phyloP scores from a whole-genome alignment of 2,888 invertebrate genomes.

The Cephus pulcher region DNA sequence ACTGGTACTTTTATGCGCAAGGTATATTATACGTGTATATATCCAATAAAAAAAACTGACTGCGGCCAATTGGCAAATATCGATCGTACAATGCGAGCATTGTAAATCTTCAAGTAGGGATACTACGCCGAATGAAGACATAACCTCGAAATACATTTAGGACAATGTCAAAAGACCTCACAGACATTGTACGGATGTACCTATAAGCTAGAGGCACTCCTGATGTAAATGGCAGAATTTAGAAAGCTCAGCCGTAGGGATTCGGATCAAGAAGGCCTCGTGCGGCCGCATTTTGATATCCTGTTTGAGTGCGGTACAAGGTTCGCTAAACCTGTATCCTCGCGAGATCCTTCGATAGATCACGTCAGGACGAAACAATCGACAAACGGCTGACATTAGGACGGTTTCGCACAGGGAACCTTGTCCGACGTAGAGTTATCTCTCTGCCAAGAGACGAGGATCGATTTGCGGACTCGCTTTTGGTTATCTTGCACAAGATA shows the following conservation, averaged over 20 bases:
- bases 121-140: background rate
- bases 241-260: background rate
- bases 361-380: constrained; percentile 16
- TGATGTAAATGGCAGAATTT: background rate
- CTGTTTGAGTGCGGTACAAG: background rate
- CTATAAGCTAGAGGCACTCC: background rate
- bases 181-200: background rate
- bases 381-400: background rate
- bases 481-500: background rate
- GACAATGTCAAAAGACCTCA: background rate
- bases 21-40: background rate
- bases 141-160: background rate
- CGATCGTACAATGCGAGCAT: background rate
- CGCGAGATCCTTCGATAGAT: constrained; percentile 14
- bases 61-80: background rate
- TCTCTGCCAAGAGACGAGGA: background rate
- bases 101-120: background rate
- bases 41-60: background rate
- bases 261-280: background rate
- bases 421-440: background rate
- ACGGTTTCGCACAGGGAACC: background rate
- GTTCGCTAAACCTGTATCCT: background rate
- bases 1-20: background rate
- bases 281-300: constrained; percentile 19
- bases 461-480: background rate